Base-by-base conservation (phyloP, 1,140 invertebrate species). In the Tetragonula clypearis region DNA sequence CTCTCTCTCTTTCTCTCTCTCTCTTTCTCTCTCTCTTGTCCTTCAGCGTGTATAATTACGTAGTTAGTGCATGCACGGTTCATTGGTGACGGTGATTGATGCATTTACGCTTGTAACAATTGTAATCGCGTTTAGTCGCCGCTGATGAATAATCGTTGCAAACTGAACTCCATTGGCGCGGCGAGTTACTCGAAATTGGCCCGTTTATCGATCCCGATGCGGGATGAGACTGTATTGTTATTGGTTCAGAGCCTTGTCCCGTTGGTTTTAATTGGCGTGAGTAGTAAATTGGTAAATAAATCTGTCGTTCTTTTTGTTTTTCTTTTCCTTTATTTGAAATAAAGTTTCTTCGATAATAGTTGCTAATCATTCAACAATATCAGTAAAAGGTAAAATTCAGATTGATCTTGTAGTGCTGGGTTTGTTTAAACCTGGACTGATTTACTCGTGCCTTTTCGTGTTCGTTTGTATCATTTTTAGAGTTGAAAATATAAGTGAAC, bases 41-140 rank as follows among this genome's bases (percentile, higher is more conserved):
- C 11, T 21, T 30, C 21, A 17, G 14, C 30, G 53, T 35, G 76
- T 73, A 68, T 78, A 86, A 78, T 72, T 88, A 82, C 79, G 71
- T 86, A 77, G 84, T 79, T 85, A 15, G 49, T 55, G 79, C 65
- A 53, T 53, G 55, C 75, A 35, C 41, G 78, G 66, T 26, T 77
- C 72, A 86, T 88, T 79, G 87, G 79, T 80, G 55, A 88, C 71
- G 78, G 68, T 79, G 86, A 86, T 89, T 82, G 80, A 89, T 83
- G 88, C 79, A 83, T 65, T 83, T 72, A 55, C 77, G 60, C 62
- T 49, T 53, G 1, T 19, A 62, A 74, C 84, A 60, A 75, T 79
- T 62, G 60, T 65, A 81, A 85, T 81, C 79, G 58, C 23, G 35
- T 12, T 23, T 41, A 80, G 30, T 66, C 26, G 53, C 53, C 26